phyloP scores from a whole-genome alignment of 2,888 invertebrate genomes.

The Incurvaria masculella region DNA sequence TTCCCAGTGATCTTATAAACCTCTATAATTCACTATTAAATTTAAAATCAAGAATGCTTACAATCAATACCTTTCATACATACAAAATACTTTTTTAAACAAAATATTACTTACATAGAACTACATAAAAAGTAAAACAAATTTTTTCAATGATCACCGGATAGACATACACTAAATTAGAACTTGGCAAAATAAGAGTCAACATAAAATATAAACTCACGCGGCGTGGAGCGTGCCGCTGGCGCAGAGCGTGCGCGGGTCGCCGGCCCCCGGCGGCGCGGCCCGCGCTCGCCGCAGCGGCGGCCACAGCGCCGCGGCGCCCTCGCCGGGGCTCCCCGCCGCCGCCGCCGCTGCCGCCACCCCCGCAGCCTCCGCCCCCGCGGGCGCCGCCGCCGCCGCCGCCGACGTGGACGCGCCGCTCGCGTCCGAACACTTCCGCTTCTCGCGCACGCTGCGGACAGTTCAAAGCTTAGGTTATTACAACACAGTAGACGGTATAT shows the following conservation, averaged over 20 bases:
- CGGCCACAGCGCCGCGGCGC: constrained; percentile 36
- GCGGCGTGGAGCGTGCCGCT: constrained; percentile 58
- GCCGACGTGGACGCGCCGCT: constrained; percentile 16
- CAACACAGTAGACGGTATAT: background rate
- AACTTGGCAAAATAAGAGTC: no score
- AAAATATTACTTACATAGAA: no score
- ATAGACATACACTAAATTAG: no score
- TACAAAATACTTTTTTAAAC: no score
- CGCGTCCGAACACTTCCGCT: constrained; percentile 24
- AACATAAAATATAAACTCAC: no score
- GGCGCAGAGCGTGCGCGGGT: constrained; percentile 38
- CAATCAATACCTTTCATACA: no score
- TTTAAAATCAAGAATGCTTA: no score
- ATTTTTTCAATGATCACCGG: no score
- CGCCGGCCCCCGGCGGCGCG: constrained; percentile 29
- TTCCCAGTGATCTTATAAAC: no score
- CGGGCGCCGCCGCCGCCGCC: constrained; percentile 6
- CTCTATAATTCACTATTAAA: no score
- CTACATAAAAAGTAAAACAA: no score
- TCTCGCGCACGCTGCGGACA: constrained; percentile 33
- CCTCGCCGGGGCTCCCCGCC: constrained; percentile 17
- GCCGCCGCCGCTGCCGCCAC: constrained; percentile 7
- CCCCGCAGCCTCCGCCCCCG: constrained; percentile 8
- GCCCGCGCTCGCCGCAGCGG: constrained; percentile 32
- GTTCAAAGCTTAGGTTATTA: background rate